A percentile compares a stretch with the other conserved stretches of the same genome.
phyloP scores from a whole-genome alignment of 2,888 invertebrate genomes.

The Ischnus inquisitorius region DNA sequence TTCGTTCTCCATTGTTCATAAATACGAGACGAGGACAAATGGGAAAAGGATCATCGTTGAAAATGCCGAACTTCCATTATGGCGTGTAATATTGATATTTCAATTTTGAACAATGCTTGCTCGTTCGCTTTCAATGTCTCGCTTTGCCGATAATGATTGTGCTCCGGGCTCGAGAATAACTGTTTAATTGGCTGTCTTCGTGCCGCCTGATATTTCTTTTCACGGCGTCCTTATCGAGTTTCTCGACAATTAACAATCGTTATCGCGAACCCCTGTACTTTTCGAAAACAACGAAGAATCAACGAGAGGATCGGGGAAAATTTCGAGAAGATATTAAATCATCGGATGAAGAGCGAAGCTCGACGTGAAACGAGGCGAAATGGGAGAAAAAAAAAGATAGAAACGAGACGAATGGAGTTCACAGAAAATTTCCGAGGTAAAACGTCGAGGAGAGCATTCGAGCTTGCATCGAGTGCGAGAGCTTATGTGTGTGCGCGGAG shows the following conservation, averaged over 20 bases:
- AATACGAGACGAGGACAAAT: background rate
- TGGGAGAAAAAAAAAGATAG: slow-evolving; percentile 12
- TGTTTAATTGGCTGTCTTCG: background rate
- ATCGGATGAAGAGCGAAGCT: slow-evolving; percentile 18
- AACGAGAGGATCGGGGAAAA: background rate
- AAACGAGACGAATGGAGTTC: slow-evolving; percentile 15
- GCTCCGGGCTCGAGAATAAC: too few species aligned
- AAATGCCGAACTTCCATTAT: background rate
- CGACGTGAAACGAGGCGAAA: slow-evolving; percentile 29
- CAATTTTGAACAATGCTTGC: background rate
- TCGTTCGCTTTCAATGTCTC: background rate
- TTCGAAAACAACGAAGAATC: background rate
- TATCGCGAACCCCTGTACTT: background rate
- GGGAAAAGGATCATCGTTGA: background rate
- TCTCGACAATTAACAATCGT: too few species aligned
- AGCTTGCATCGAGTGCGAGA: slow-evolving; percentile 7
- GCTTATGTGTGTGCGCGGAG: background rate
- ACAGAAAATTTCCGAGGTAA: slow-evolving; percentile 5
- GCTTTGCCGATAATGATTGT: too few species aligned
- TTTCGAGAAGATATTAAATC: slow-evolving; percentile 34
- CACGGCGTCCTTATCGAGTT: too few species aligned
- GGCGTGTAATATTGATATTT: too few species aligned
- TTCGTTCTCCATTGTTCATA: background rate
- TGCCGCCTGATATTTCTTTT: background rate
- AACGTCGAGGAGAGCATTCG: slow-evolving; percentile 24